Percentiles rank a stretch among this genome's conserved stretches.
Evolutionary conservation across 2,797 vertebrate genomes (phyloP).

Genomic region (Buphagus erythrorhynchus): DNA sequence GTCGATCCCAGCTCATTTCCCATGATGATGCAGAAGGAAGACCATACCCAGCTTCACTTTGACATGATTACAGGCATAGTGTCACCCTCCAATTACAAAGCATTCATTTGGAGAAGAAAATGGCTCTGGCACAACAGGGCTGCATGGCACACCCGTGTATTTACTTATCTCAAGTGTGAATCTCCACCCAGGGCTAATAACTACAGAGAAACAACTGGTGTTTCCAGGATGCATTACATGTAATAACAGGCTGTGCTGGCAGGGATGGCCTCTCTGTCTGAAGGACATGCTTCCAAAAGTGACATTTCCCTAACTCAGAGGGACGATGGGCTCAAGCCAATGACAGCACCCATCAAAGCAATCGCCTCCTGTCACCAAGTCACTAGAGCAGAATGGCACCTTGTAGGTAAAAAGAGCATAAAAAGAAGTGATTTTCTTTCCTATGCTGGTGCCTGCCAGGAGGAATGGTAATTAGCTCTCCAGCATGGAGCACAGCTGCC

Average conservation of each 20-base stretch:
- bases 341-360: slow-evolving; percentile 26
- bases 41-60: neutral
- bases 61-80: neutral
- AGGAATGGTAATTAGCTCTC: slow-evolving; percentile 44
- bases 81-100: neutral
- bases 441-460: slow-evolving; percentile 14
- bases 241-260: slow-evolving; percentile 24
- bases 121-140: neutral
- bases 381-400: slow-evolving; percentile 23
- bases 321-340: neutral
- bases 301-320: neutral
- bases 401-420: slow-evolving; percentile 40
- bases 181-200: slow-evolving; percentile 2
- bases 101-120: slow-evolving; percentile 6
- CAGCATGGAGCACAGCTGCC: neutral
- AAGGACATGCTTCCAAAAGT: slow-evolving; percentile 23
- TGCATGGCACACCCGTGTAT: neutral
- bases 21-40: neutral
- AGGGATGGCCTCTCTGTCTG: neutral
- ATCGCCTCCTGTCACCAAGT: slow-evolving; percentile 46
- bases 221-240: neutral
- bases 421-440: slow-evolving; percentile 39
- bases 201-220: neutral
- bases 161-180: neutral
- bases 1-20: neutral